Evolutionary conservation across 2,113 vertebrate species (phyloP), one percentile per base, ranked within the genome.

Genomic region (Bostrychus sinensis): DNA sequence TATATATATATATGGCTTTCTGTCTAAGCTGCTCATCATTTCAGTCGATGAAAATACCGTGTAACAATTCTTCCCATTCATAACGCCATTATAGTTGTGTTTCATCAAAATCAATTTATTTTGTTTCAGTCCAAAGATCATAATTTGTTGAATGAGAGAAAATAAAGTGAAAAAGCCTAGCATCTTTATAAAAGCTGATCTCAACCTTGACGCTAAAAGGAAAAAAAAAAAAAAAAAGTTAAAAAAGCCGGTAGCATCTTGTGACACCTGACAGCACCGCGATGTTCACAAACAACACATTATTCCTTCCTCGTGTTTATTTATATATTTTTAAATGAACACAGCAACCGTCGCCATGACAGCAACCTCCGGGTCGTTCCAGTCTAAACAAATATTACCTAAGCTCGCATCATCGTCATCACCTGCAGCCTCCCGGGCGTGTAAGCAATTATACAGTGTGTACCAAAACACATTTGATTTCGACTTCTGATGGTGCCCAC

Each of bases 401-500:
- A 12, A 36, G 34, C 39, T 51, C 14, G 39, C 55, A 59, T 66
- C 62, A 61, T 32, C 17, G 37, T 42, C 55, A 56, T 70, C 62
- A 67, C 32, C 22, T 25, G 11, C 48, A 23, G 62, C 50, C 81
- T 73, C 48, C 12, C 53, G 58, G 42, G 41, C 43, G 38, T 53
- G 37, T 23, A 37, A 64, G 70, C 62, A 58, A 66, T 71, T 65
- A 71, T 20, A 38, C n/a, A 38, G 56, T 7, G 39, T 16, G 30
- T 62, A 48, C 61, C 58, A 42, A 64, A 72, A 64, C 50, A 43
- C 42, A 62, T 53, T 56, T 26, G 16, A 62, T 57, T 14, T n/a
- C 14, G 16, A 38, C 25, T 39, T 71, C 34, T 55, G 28, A 64
- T 46, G 14, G 72, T 0, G 1, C 12, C 30, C 41, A 26, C 53